These are phyloP conservation scores for Ptilorrhoa leucosticta DNA, from an alignment of 2,113 vertebrate genomes.

Conservation along the genomic window DNA sequence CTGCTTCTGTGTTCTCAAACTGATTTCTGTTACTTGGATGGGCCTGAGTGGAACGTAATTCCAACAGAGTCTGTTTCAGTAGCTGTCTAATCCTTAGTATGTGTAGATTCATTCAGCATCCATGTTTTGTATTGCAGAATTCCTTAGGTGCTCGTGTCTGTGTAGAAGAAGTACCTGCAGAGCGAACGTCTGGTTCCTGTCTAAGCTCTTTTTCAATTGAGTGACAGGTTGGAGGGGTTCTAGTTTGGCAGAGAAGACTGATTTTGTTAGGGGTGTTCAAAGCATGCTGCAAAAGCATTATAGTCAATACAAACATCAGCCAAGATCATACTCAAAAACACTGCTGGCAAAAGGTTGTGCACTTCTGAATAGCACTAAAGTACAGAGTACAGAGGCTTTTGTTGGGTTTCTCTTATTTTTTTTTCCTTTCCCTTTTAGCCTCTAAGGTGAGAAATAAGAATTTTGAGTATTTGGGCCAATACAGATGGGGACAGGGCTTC, in stretches of 20 bases:
- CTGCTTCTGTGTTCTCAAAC: not conserved
- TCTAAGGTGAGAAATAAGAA: not conserved
- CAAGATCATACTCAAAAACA: not conserved
- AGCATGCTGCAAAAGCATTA: not conserved
- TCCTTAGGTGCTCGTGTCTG: slow-evolving; percentile 47
- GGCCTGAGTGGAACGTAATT: not conserved
- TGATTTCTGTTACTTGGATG: not conserved
- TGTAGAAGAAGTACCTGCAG: slow-evolving; percentile 27
- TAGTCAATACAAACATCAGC: not conserved
- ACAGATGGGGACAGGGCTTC: not conserved
- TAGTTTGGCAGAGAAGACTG: not conserved
- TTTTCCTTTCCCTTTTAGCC: not conserved
- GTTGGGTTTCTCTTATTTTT: not conserved
- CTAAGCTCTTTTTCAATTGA: slow-evolving; percentile 46
- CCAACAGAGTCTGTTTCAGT: not conserved
- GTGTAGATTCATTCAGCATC: slow-evolving; percentile 27
- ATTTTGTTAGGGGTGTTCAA: not conserved
- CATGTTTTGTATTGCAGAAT: slow-evolving; percentile 42
- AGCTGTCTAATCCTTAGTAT: not conserved
- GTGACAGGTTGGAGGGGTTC: slow-evolving; percentile 19
- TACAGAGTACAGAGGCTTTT: not conserved
- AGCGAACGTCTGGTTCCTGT: slow-evolving; percentile 21
- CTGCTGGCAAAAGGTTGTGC: not conserved
- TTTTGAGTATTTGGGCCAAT: not conserved
- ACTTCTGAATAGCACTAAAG: not conserved